Base-by-base conservation (phyloP, 2,888 invertebrate species). In the Campoplex capitator region DNA sequence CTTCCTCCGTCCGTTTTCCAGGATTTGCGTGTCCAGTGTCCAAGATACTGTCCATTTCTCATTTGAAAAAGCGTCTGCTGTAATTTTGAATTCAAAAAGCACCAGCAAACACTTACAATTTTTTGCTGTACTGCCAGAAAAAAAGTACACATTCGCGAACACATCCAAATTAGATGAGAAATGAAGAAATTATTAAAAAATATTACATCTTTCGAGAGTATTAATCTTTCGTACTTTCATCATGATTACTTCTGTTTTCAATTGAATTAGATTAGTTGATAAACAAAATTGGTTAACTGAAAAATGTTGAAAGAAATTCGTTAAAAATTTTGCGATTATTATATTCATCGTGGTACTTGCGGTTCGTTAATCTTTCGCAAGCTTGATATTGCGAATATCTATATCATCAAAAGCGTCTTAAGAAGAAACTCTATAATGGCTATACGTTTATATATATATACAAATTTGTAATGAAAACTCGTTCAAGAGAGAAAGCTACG, bases 31-130 rank as follows among this genome's bases (percentile, higher is more conserved):
- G 56, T 75, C 51, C 42, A 32, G 54, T 68, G 16, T 42, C 58
- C 18, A 45, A 51, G 38, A 32, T 51, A 88, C 88, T 87, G 89
- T 89, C 80, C 89, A 87, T 82, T 71, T 77, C 83, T 88, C 90
- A 89, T 89, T 56, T 35, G 67, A 84, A 79, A 42, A 74, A 70
- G 87, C 87, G 48, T 45, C 48, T 62, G 84, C 48, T 65, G 65
- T 65, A 51, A 65, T 80, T 73, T 42, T 11, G 3, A 80, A 51
- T 38, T 73, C 38, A 13, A 11, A 28, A 70, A 51, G 35, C n/a
- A n/a, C n/a, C 51, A 7, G 6, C 16, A 4, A 32, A 62, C 71
- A 54, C 83, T 76, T 58, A 48, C 56, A 78, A 83, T 82, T 71
- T 45, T 75, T 71, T 42, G 65, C 42, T 38, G 48, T 62, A n/a